These are phyloP conservation scores for Labeo catla DNA, from an alignment of 2,113 vertebrate genomes.

Conservation along the genomic window DNA sequence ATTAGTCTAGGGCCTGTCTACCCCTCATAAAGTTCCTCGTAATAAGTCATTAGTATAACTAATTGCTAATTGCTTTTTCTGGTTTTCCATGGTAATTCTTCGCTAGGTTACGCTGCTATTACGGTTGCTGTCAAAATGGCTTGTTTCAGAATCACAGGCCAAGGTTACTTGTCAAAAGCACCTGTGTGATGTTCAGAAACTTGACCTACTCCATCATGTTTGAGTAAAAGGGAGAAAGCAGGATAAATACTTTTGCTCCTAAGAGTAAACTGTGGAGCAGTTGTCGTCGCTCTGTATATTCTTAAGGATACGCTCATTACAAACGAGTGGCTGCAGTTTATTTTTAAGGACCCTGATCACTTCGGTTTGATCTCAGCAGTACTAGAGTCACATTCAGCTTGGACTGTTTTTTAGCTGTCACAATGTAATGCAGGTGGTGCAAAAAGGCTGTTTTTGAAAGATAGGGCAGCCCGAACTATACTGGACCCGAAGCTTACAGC, in stretches of 20 bases:
- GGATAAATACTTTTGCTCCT: neutral
- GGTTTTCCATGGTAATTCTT: neutral
- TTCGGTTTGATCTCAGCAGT: neutral
- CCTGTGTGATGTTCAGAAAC: neutral
- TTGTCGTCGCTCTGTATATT: neutral
- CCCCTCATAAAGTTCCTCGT: neutral
- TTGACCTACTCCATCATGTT: neutral
- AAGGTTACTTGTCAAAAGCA: neutral
- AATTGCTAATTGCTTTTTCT: conserved; percentile 1
- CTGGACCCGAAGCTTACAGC: neutral
- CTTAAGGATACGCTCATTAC: neutral
- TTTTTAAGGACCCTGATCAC: neutral
- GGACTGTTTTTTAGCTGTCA: neutral
- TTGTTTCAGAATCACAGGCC: neutral
- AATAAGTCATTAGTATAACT: neutral
- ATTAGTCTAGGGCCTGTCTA: neutral
- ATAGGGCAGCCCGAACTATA: neutral
- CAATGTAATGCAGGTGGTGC: neutral
- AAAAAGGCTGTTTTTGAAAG: conserved; percentile 12
- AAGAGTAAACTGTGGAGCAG: neutral
- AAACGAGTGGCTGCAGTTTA: neutral
- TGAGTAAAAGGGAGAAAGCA: neutral
- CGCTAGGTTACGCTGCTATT: too few species aligned
- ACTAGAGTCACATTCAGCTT: neutral
- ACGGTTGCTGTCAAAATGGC: neutral